Percentiles rank a stretch among this genome's conserved stretches.
Conservation (phyloP, 2,888 invertebrate species). For the Invenusta paracnida region DNA sequence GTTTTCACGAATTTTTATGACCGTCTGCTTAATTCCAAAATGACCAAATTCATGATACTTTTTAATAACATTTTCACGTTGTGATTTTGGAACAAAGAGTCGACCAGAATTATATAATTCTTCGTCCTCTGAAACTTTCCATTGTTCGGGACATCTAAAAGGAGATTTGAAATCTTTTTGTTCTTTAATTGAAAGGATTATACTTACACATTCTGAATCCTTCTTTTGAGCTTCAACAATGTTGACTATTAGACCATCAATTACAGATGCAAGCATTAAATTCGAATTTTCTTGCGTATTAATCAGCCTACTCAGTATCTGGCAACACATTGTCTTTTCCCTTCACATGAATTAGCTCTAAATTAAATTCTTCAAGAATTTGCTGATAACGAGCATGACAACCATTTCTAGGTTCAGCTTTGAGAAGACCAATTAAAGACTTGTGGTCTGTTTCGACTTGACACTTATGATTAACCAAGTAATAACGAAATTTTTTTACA, state of each 20-base stretch:
- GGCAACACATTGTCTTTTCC: constrained; percentile 14
- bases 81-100: constrained; percentile 28
- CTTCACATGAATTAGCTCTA: neutral
- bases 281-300: constrained; percentile 22
- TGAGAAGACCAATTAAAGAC: neutral
- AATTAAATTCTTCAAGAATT: constrained; percentile 31
- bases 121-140: neutral
- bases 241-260: neutral
- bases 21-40: constrained; percentile 1
- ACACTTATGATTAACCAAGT: constrained; percentile 4
- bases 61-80: neutral
- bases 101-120: neutral
- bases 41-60: constrained; percentile 21
- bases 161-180: constrained; percentile 1
- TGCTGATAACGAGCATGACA: constrained; percentile 20
- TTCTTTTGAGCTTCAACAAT: constrained; percentile 14
- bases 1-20: neutral
- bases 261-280: neutral
- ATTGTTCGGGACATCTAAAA: neutral
- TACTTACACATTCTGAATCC: neutral
- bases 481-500: neutral
- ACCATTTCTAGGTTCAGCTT: constrained; percentile 32
- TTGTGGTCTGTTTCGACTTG: constrained; percentile 24
- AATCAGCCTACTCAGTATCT: constrained; percentile 29
- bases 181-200: neutral